Evolutionary conservation across 92 coral and sea anemone genomes (phyloP).

Genomic region (Bergia puertoricense): DNA sequence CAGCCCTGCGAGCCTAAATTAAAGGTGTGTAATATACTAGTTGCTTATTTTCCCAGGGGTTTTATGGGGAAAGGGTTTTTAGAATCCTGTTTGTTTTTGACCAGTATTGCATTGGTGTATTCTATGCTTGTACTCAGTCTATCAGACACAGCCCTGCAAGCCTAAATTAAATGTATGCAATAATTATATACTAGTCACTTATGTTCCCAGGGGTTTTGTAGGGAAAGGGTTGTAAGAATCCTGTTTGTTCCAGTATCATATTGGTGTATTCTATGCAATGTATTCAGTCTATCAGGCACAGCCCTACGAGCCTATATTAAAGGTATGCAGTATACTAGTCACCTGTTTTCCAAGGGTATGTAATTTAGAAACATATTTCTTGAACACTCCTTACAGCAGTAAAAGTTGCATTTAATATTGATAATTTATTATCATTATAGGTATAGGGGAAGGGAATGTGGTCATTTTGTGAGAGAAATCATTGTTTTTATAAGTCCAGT

Average conservation of each 20-base stretch:
- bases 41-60: not conserved
- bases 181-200: not conserved
- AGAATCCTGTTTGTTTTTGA: too few relatives aligned
- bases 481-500: too few relatives aligned
- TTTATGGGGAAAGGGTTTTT: not conserved
- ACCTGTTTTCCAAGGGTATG: not conserved
- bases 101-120: conserved; percentile 89
- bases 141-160: conserved; percentile 74
- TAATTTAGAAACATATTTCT: too few relatives aligned
- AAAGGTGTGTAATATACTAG: conserved; percentile 58
- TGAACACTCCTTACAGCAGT: too few relatives aligned
- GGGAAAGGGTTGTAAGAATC: conserved; percentile 58
- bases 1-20: conserved; percentile 87
- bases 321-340: conserved; percentile 52
- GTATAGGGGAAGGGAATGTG: too few relatives aligned
- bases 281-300: conserved; percentile 89
- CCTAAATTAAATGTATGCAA: conserved; percentile 87
- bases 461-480: too few relatives aligned
- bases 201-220: not conserved
- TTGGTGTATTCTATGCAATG: conserved; percentile 88
- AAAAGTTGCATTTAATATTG: too few relatives aligned
- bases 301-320: conserved; percentile 80
- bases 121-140: conserved; percentile 86
- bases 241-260: conserved; percentile 83
- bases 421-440: too few relatives aligned